Percentiles rank a stretch among this genome's conserved stretches.
Conservation (phyloP, 2,888 invertebrate species). For the Hanleya hanleyi region DNA sequence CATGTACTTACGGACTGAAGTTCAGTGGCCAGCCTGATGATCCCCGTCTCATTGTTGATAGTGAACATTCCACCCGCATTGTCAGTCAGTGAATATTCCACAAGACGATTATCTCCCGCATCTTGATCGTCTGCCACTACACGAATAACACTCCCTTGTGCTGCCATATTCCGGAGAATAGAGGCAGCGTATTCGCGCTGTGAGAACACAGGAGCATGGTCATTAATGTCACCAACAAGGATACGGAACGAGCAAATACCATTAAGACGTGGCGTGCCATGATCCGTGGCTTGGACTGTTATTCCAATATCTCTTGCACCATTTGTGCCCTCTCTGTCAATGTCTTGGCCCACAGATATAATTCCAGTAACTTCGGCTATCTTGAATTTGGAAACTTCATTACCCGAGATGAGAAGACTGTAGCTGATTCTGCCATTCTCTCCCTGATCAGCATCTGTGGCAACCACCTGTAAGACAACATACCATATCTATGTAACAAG, state of each 20-base stretch:
- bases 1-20: conserved; percentile 74
- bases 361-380: conserved; percentile 97
- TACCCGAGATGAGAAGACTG: conserved; percentile 82
- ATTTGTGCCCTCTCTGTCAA: conserved; percentile 84
- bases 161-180: conserved; percentile 57
- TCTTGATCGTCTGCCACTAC: conserved; percentile 98
- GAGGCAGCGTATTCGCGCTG: conserved; percentile 58
- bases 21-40: conserved; percentile 96
- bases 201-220: conserved; percentile 66
- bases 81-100: conserved; percentile 74
- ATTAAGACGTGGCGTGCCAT: conserved; percentile 97
- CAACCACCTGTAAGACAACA: conserved; percentile 84
- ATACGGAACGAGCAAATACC: conserved; percentile 94
- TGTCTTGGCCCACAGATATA: conserved; percentile 81
- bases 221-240: conserved; percentile 63
- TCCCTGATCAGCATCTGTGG: conserved; percentile 96
- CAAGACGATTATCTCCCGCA: conserved; percentile 92
- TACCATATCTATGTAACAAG: too few relatives aligned
- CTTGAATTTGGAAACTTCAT: conserved; percentile 94
- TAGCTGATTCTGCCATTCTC: conserved; percentile 86
- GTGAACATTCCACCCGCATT: conserved; percentile 94
- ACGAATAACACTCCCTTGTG: conserved; percentile 74
- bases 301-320: conserved; percentile 58
- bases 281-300: conserved; percentile 98
- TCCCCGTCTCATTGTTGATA: conserved; percentile 97